phyloP scores from a whole-genome alignment of 1,140 invertebrate species.

The Nephila pilipes region DNA sequence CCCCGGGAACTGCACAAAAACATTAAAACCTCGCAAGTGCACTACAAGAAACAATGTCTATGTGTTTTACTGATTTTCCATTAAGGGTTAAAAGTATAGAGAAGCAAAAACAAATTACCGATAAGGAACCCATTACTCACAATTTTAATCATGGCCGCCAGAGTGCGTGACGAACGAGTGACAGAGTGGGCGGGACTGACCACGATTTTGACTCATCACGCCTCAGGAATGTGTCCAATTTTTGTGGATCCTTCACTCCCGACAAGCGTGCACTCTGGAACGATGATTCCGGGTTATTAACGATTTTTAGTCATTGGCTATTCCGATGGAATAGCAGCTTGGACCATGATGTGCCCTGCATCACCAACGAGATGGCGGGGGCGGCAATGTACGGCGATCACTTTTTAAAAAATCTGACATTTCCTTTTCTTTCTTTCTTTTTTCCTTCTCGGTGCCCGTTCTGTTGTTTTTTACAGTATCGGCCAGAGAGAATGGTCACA shows the following conservation, averaged over 20 bases:
- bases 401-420: neutral
- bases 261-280: slow-evolving; percentile 31
- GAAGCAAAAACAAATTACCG: slow-evolving; percentile 58
- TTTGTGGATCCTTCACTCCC: slow-evolving; percentile 46
- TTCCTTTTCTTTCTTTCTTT: neutral
- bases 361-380: neutral
- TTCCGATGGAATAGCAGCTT: neutral
- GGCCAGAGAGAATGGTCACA: neutral
- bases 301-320: slow-evolving; percentile 39
- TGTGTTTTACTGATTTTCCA: slow-evolving; percentile 60
- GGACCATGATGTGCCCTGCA: neutral
- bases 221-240: slow-evolving; percentile 62
- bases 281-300: slow-evolving; percentile 25
- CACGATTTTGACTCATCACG: slow-evolving; percentile 68
- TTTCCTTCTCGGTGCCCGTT: neutral
- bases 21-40: neutral
- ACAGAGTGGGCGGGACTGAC: slow-evolving; percentile 34
- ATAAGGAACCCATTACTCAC: slow-evolving; percentile 65
- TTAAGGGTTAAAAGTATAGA: slow-evolving; percentile 52
- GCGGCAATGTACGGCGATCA: neutral
- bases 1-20: neutral
- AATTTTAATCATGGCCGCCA: slow-evolving; percentile 61
- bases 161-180: slow-evolving; percentile 38
- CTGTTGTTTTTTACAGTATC: neutral
- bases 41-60: neutral